Percentiles rank a stretch among this genome's conserved stretches.
These are phyloP conservation scores for Phoeniculus purpureus DNA, from an alignment of 2,797 vertebrate genomes.

Conservation along the genomic window DNA sequence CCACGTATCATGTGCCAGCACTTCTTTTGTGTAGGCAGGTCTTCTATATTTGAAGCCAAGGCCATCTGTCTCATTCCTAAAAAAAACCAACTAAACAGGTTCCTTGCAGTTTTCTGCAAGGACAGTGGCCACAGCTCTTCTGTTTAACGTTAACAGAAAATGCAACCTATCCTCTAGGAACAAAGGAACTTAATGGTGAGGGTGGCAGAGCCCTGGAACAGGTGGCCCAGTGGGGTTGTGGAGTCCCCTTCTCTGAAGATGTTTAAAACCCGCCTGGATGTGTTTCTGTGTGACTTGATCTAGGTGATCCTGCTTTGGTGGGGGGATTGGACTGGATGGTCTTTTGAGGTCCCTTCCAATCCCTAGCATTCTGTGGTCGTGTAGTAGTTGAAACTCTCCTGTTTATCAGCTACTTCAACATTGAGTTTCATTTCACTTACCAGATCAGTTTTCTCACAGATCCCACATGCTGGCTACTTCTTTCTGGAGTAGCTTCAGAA, in stretches of 20 bases:
- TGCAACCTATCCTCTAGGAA: neutral
- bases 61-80: conserved; percentile 41
- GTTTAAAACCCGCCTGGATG: too few species aligned
- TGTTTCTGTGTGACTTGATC: too few species aligned
- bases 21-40: conserved; percentile 58
- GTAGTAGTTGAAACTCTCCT: neutral
- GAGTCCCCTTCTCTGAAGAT: too few species aligned
- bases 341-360: too few species aligned
- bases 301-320: too few species aligned
- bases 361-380: too few species aligned
- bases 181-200: neutral
- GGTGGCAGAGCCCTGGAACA: too few species aligned
- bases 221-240: too few species aligned
- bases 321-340: too few species aligned
- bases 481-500: conserved; percentile 39
- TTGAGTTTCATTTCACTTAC: neutral
- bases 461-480: neutral
- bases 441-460: neutral
- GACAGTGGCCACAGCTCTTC: neutral
- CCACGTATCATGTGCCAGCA: conserved; percentile 51
- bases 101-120: conserved; percentile 4
- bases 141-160: conserved; percentile 3
- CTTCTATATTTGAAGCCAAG: conserved; percentile 50
- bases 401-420: neutral
- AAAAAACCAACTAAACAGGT: neutral